Percentiles rank a stretch among this genome's conserved stretches.
Evolutionary conservation across 1,140 invertebrate genomes (phyloP).

Genomic region (Babylonia areolata): DNA sequence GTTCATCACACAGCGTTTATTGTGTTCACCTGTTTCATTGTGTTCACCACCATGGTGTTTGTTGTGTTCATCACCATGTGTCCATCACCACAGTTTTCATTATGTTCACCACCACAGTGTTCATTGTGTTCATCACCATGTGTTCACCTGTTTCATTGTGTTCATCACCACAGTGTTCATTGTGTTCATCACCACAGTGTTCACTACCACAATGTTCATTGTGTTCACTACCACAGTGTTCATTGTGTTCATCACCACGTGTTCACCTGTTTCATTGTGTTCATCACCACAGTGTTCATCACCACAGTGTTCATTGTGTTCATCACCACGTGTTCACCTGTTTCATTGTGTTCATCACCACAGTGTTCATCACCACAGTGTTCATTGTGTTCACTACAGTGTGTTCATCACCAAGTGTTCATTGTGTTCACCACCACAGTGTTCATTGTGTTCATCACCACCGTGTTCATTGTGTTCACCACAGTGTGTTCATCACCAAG

Average conservation of each 20-base stretch:
- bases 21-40: too few species aligned
- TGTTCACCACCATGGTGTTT: too few species aligned
- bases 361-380: too few species aligned
- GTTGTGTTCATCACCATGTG: not conserved
- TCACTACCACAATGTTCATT: not conserved
- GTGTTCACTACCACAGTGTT: not conserved
- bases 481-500: not conserved
- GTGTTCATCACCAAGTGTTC: too few species aligned
- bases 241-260: too few species aligned
- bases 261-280: too few species aligned
- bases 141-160: too few species aligned
- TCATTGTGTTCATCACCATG: constrained; percentile 11
- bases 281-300: constrained; percentile 28
- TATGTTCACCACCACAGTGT: too few species aligned
- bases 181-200: not conserved
- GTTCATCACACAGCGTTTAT: too few species aligned
- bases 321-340: constrained; percentile 34
- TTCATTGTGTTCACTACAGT: not conserved
- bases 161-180: not conserved
- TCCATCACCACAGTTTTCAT: too few species aligned
- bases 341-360: too few species aligned
- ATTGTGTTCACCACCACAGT: not conserved
- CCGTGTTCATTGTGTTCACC: not conserved
- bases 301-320: not conserved
- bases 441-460: not conserved